phyloP scores from a whole-genome alignment of 2,113 vertebrate species.

The Colistium nudipinnis region DNA sequence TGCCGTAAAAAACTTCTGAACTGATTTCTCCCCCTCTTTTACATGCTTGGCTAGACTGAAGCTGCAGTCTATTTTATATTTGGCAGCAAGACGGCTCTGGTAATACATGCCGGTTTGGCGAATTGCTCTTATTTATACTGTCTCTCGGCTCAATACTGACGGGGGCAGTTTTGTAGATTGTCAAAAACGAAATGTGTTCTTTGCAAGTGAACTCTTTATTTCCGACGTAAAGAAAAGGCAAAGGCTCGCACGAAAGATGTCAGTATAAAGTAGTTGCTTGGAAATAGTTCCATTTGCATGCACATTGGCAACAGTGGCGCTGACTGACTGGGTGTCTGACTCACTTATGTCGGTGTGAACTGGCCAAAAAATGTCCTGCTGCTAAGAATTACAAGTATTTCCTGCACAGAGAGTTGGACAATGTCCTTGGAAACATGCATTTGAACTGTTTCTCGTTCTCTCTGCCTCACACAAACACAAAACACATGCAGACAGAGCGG shows the following conservation, averaged over 20 bases:
- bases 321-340: not conserved
- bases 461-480: constrained; percentile 28
- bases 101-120: constrained; percentile 9
- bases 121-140: constrained; percentile 10
- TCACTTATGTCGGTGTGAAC: constrained; percentile 6
- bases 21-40: constrained; percentile 11
- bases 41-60: constrained; percentile 9
- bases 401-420: constrained; percentile 12
- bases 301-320: not conserved
- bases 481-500: constrained; percentile 35
- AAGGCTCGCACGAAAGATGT: not conserved
- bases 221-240: too few relatives aligned
- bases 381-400: constrained; percentile 31
- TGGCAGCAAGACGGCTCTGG: constrained; percentile 9
- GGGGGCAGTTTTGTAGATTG: constrained; percentile 20
- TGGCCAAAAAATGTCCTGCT: constrained; percentile 22
- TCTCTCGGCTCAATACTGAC: not conserved
- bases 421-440: constrained; percentile 12
- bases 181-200: constrained; percentile 11
- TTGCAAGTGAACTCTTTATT: too few relatives aligned
- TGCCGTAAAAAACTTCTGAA: constrained; percentile 30
- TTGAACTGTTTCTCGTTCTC: constrained; percentile 15
- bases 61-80: not conserved
- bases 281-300: not conserved
- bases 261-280: not conserved